Conservation (phyloP, 2,888 invertebrate genomes). For the Tenthredo scrophulariae region DNA sequence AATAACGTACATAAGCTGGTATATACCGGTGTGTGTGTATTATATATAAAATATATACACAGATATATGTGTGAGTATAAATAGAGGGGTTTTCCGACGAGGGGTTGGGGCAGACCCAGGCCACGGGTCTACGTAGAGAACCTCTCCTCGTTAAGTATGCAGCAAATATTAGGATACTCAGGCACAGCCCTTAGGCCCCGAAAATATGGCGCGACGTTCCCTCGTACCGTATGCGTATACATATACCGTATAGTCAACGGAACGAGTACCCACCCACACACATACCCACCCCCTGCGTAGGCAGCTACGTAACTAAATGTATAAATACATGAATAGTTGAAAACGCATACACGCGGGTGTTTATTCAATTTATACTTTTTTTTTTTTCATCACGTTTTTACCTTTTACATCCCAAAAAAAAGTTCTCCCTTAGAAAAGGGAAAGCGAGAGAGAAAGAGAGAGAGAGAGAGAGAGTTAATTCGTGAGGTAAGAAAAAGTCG, state of each 20-base stretch:
- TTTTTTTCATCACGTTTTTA: neutral
- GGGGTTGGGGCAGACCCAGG: slow-evolving; percentile 2
- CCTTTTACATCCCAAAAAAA: no score
- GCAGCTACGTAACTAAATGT: neutral
- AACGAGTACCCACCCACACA: neutral
- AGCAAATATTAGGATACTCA: slow-evolving; percentile 64
- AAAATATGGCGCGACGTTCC: slow-evolving; percentile 55
- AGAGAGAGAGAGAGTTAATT: neutral
- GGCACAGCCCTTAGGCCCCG: slow-evolving; percentile 42
- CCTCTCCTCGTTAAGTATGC: slow-evolving; percentile 67
- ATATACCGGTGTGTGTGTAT: neutral
- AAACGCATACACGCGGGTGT: no score
- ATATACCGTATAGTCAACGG: neutral
- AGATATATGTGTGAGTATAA: slow-evolving; percentile 20
- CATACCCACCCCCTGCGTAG: neutral
- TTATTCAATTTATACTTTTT: neutral
- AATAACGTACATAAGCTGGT: neutral
- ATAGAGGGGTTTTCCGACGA: slow-evolving; percentile 4
- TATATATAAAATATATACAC: neutral
- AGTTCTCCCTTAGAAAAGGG: neutral
- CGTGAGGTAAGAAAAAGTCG: neutral
- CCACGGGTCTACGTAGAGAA: slow-evolving; percentile 25
- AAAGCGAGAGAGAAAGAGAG: no score
- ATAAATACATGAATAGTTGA: neutral
- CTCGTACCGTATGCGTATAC: neutral